Evolutionary conservation across 2,888 invertebrate genomes (phyloP), one percentile per base, ranked within the genome.

Genomic region (Andrena marginata): DNA sequence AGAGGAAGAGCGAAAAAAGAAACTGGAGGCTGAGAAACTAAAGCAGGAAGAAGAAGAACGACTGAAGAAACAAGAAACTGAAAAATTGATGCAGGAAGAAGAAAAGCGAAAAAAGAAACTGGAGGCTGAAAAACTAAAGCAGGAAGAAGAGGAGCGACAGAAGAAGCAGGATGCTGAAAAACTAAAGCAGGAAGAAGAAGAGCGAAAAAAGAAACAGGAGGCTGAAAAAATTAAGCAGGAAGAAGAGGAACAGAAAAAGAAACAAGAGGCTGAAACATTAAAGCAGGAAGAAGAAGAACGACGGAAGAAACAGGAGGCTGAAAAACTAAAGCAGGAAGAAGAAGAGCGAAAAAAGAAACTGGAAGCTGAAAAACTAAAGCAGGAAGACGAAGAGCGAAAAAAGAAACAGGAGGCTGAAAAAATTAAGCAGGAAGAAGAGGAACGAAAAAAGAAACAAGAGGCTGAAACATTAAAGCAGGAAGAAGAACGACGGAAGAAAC

Each of bases 361-460:
- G 62, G 90, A 91, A 13, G 80, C 23, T 5, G 83, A 87, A 60
- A 74, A 87, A 70, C 71, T 84, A 1, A 42, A 42, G 77, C 84
- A 89, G 69, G 84, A 89, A 93, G 93, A 94, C 92, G 20, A 77
- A 42, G 70, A 84, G 75, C 69, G 77, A 94, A 88, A 91, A 7
- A 86, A 87, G 48, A 85, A 80, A 29, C 90, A 90, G 56, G 90
- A 91, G 10, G n/a, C 90, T 92, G 72, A 48, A 54, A 76, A 16
- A 16, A 4, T 16, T 16, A 42, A 42, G 16, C 42, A 16, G 4
- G 42, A 42, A 42, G 64, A 62, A 48, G 51, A 72, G 23, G 31
- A 68, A 62, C 29, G 72, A 31, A 69, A 68, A 20, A 68, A 54
- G 6, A 71, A 80, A 26, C 85, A 86, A 13, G 74, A 80, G 4